These are phyloP conservation scores for Triops longicaudatus DNA, from an alignment of 1,140 invertebrate species.

Conservation along the genomic window DNA sequence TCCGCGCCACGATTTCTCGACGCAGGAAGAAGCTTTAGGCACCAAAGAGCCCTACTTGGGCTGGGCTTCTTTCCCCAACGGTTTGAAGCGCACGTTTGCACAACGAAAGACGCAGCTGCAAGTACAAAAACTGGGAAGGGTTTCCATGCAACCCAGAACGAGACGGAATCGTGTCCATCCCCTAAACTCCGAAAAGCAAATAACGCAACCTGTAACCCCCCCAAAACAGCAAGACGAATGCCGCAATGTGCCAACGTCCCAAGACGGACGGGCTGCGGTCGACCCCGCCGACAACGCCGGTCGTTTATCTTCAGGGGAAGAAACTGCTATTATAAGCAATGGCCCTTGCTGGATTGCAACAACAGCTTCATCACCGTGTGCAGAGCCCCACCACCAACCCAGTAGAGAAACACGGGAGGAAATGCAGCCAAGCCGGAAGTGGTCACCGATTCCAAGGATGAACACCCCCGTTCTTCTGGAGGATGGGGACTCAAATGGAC, in stretches of 20 bases:
- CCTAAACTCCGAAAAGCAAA: neutral
- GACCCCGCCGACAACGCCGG: neutral
- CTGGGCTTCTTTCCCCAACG: neutral
- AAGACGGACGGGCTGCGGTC: neutral
- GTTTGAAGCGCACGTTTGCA: neutral
- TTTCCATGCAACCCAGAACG: neutral
- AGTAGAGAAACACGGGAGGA: neutral
- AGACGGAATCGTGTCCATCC: neutral
- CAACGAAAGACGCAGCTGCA: neutral
- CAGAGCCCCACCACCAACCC: neutral
- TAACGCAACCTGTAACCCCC: neutral
- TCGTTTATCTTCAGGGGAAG: neutral
- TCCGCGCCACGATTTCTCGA: neutral
- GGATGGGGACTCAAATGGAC: neutral
- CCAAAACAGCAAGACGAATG: neutral
- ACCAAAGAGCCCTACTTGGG: neutral
- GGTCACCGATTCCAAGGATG: neutral
- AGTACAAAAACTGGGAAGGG: neutral
- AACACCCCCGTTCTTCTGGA: neutral
- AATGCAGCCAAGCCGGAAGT: neutral
- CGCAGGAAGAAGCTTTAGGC: neutral
- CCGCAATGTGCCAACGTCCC: neutral
- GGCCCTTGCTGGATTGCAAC: neutral
- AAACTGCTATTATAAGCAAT: neutral
- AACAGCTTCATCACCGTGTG: neutral